Percentiles rank a stretch among this genome's conserved stretches.
These are phyloP conservation scores for Anser brachyrhynchus DNA, from an alignment of 2,113 vertebrate species.

Conservation along the genomic window DNA sequence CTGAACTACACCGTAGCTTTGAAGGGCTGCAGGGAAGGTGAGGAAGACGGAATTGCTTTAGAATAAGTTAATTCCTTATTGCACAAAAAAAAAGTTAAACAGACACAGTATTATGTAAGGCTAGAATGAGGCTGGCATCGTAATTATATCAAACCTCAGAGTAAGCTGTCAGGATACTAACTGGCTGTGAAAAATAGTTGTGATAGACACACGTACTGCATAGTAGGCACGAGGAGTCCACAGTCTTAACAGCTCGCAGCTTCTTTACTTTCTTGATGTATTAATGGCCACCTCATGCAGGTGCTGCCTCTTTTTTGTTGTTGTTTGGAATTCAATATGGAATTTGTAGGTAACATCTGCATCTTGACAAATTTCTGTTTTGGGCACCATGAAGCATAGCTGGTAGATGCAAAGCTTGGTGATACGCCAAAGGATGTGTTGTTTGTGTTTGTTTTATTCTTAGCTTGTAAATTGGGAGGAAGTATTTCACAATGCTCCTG, in stretches of 20 bases:
- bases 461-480: background rate
- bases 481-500: background rate
- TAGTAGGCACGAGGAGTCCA: background rate
- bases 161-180: background rate
- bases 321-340: background rate
- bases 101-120: background rate
- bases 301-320: too few species aligned
- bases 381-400: background rate
- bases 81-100: background rate
- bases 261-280: background rate
- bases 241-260: background rate
- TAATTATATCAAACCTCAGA: background rate
- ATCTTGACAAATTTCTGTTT: background rate
- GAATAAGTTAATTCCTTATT: background rate
- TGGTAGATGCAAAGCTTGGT: background rate
- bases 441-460: background rate
- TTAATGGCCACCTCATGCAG: background rate
- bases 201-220: background rate
- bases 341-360: background rate
- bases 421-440: background rate
- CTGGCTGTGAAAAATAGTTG: background rate
- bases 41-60: constrained; percentile 13
- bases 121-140: background rate
- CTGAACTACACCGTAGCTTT: background rate
- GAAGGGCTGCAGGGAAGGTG: background rate